A percentile compares a stretch with the other conserved stretches of the same genome.
Evolutionary conservation across 2,113 vertebrate species (phyloP).

Genomic region (Chloropsis hardwickii): DNA sequence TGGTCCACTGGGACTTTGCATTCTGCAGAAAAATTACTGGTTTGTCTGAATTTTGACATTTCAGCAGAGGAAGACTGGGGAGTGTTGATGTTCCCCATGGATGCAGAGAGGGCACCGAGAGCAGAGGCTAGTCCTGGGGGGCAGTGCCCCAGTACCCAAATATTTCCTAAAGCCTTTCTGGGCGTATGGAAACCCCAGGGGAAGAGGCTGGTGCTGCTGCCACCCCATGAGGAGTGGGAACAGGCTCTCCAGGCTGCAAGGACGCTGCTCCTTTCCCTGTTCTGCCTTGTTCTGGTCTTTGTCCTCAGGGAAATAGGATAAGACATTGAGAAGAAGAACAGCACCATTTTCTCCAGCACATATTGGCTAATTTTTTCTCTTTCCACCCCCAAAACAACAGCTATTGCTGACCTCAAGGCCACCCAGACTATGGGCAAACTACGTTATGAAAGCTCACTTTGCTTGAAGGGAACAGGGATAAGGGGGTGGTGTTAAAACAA

Average conservation of each 20-base stretch:
- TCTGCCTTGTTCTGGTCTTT: not conserved
- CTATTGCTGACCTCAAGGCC: not conserved
- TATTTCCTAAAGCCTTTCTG: not conserved
- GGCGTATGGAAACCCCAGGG: not conserved
- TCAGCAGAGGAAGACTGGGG: not conserved
- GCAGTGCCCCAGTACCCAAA: not conserved
- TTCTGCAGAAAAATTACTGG: not conserved
- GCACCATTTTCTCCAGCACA: constrained; percentile 10
- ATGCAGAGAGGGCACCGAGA: accelerated
- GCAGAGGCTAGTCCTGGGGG: not conserved
- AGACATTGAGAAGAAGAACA: constrained; percentile 16
- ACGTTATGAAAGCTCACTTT: constrained; percentile 13
- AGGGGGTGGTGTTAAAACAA: not conserved
- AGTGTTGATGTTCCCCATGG: not conserved
- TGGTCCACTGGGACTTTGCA: not conserved
- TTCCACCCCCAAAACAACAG: not conserved
- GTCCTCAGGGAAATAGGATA: not conserved
- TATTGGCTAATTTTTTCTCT: constrained; percentile 43
- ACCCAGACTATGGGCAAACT: not conserved
- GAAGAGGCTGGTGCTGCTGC: not conserved
- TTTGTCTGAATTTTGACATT: not conserved
- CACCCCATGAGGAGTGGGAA: accelerated
- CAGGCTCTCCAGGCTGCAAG: accelerated
- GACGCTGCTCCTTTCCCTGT: not conserved
- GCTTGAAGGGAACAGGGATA: not conserved